A percentile compares a stretch with the other conserved stretches of the same genome.
These are phyloP conservation scores for Drosophila bocki DNA, from an alignment of 1,140 invertebrate genomes.

Conservation along the genomic window DNA sequence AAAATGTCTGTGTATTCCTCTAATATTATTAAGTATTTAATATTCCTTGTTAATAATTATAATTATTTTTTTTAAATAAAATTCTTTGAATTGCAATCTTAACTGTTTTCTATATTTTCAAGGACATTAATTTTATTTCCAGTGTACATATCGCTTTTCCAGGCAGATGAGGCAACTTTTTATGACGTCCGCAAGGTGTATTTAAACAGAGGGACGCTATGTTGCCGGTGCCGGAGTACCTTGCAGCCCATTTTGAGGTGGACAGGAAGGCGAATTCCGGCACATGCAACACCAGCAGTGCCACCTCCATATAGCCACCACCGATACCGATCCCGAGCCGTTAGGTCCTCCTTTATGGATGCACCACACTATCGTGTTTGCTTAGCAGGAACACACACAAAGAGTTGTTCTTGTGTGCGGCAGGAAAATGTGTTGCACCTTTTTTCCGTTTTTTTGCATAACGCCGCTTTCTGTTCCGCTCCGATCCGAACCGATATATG, in stretches of 20 bases:
- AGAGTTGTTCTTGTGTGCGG: slow-evolving; percentile 72
- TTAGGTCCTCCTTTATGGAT: slow-evolving; percentile 48
- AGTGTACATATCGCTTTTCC: slow-evolving; percentile 65
- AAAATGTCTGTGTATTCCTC: too few species aligned
- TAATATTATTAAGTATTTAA: too few species aligned
- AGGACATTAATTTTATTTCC: neutral
- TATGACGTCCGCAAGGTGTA: slow-evolving; percentile 69
- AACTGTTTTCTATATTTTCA: neutral
- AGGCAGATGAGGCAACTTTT: slow-evolving; percentile 48
- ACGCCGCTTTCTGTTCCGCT: slow-evolving; percentile 55
- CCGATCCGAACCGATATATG: slow-evolving; percentile 14
- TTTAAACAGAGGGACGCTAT: slow-evolving; percentile 64
- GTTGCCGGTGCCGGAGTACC: slow-evolving; percentile 19
- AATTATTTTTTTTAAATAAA: too few species aligned
- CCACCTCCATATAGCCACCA: slow-evolving; percentile 18
- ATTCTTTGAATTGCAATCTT: neutral
- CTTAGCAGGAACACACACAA: slow-evolving; percentile 68
- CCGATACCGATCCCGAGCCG: slow-evolving; percentile 42
- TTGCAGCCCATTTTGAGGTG: slow-evolving; percentile 26
- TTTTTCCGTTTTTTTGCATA: slow-evolving; percentile 81
- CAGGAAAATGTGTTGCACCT: slow-evolving; percentile 77
- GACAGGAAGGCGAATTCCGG: slow-evolving; percentile 60
- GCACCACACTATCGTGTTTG: slow-evolving; percentile 46
- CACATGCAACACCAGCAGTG: slow-evolving; percentile 38
- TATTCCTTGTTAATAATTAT: too few species aligned